phyloP scores from a whole-genome alignment of 1,140 invertebrate genomes.

The Pentalonia nigronervosa region DNA sequence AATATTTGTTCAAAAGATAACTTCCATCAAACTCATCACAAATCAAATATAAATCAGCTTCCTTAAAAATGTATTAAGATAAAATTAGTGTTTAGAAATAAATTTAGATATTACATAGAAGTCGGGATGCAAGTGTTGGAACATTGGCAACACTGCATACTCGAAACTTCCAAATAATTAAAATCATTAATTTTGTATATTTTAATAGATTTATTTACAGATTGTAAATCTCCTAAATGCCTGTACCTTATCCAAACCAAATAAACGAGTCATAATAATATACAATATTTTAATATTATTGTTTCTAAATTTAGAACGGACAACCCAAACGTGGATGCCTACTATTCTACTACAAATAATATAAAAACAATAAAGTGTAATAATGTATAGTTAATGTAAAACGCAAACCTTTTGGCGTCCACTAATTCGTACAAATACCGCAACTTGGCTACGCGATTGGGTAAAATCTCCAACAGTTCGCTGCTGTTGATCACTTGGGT shows the following conservation, averaged over 20 bases:
- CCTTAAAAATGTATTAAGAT: too few relatives aligned
- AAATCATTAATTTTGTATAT: neutral
- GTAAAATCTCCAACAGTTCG: neutral
- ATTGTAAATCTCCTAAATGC: neutral
- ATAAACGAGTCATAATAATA: neutral
- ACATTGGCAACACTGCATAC: neutral
- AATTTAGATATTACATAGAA: too few relatives aligned
- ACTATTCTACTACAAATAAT: too few relatives aligned
- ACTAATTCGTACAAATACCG: constrained; percentile 19
- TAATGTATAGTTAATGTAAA: neutral
- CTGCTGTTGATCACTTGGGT: neutral
- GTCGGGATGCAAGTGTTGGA: neutral
- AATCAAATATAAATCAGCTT: neutral
- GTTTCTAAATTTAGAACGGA: neutral
- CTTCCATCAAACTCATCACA: neutral
- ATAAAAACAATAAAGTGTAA: neutral
- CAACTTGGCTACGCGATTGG: neutral
- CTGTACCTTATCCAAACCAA: neutral
- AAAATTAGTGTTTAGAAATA: too few relatives aligned
- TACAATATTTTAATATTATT: neutral
- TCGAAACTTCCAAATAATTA: neutral
- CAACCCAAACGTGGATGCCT: too few relatives aligned
- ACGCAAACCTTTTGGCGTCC: neutral
- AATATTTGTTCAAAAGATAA: neutral
- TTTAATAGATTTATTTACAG: neutral